A percentile compares a stretch with the other conserved stretches of the same genome.
Evolutionary conservation across 2,888 invertebrate species (phyloP).

Genomic region (Busseola fusca): DNA sequence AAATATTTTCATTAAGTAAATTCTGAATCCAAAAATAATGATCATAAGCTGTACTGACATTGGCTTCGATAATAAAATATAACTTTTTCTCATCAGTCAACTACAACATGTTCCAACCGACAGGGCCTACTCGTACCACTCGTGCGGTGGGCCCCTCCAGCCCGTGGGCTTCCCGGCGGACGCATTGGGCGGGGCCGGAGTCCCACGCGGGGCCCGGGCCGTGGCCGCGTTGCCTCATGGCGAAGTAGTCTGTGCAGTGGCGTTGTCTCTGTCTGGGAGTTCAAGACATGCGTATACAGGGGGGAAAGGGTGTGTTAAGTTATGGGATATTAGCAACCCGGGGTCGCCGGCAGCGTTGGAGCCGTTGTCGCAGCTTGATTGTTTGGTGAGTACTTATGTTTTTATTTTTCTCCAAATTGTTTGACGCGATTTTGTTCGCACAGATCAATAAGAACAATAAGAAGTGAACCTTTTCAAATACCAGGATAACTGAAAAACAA

Average conservation of each 20-base stretch:
- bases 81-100: slow-evolving; percentile 28
- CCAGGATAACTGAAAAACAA: background rate
- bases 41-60: too few species aligned
- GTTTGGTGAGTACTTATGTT: slow-evolving; percentile 89
- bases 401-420: background rate
- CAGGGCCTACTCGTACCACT: slow-evolving; percentile 98
- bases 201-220: slow-evolving; percentile 96
- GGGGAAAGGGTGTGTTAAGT: slow-evolving; percentile 98
- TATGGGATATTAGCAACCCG: slow-evolving; percentile 97
- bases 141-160: slow-evolving; percentile 96
- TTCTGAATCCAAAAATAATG: background rate
- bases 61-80: background rate
- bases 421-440: background rate
- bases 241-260: slow-evolving; percentile 98
- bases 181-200: slow-evolving; percentile 97
- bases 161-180: slow-evolving; percentile 98
- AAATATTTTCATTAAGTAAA: background rate
- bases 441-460: background rate
- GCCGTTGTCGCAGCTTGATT: slow-evolving; percentile 96
- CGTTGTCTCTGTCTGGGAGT: slow-evolving; percentile 92
- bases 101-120: slow-evolving; percentile 52
- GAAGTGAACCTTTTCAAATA: background rate
- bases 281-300: slow-evolving; percentile 99
- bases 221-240: slow-evolving; percentile 98
- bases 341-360: slow-evolving; percentile 95